These are phyloP conservation scores for Drosophila suboccidentalis DNA, from an alignment of 2,888 invertebrate genomes.

Conservation along the genomic window DNA sequence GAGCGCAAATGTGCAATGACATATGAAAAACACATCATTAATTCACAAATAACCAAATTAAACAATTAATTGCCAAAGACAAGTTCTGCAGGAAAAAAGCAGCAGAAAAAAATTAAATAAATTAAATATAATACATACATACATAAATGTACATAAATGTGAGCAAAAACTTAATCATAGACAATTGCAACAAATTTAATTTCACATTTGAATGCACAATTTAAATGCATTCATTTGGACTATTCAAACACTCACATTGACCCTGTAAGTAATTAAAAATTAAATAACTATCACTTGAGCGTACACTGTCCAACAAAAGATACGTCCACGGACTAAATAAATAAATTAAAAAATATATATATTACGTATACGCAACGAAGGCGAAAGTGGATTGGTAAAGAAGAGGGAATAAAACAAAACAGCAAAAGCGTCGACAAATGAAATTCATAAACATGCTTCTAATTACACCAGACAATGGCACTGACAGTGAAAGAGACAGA, in stretches of 20 bases:
- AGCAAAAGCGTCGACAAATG: constrained; percentile 65
- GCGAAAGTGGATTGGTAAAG: constrained; percentile 49
- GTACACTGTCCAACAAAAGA: constrained; percentile 48
- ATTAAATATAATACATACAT: not conserved
- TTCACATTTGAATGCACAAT: constrained; percentile 77
- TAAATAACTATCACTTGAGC: constrained; percentile 72
- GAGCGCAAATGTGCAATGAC: constrained; percentile 72
- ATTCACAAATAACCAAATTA: constrained; percentile 81
- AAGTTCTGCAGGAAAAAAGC: constrained; percentile 18
- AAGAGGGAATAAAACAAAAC: constrained; percentile 7
- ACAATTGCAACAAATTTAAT: constrained; percentile 72
- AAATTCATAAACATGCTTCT: constrained; percentile 82
- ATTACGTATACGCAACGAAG: constrained; percentile 60
- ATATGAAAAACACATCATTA: constrained; percentile 81
- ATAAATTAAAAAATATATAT: constrained; percentile 30
- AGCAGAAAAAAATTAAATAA: constrained; percentile 16
- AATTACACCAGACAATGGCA: constrained; percentile 77
- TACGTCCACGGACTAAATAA: constrained; percentile 36
- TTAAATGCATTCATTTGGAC: constrained; percentile 62
- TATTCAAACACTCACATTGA: constrained; percentile 50
- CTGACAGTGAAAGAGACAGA: constrained; percentile 16
- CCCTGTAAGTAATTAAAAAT: constrained; percentile 76
- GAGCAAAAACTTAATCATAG: constrained; percentile 36
- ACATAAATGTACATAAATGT: not conserved
- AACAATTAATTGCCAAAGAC: constrained; percentile 81